Evolutionary conservation across 2,888 invertebrate genomes (phyloP).

Genomic region (Trypoxylon attenuatum): DNA sequence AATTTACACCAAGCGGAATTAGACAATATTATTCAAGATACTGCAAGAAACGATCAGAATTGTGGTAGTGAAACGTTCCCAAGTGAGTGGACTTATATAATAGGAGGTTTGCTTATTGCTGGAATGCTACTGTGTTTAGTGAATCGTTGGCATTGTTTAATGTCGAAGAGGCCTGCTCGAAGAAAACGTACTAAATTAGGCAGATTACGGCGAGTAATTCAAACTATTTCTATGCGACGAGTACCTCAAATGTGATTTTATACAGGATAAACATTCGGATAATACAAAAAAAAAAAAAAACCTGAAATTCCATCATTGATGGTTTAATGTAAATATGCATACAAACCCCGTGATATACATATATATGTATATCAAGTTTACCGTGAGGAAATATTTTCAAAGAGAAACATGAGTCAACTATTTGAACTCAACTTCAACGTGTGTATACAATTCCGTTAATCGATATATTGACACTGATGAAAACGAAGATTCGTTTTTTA

Average conservation of each 20-base stretch:
- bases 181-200: constrained; percentile 69
- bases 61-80: constrained; percentile 34
- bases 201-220: constrained; percentile 69
- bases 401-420: constrained; percentile 23
- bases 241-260: constrained; percentile 67
- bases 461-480: too few species aligned
- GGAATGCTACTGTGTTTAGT: constrained; percentile 59
- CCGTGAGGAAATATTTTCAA: constrained; percentile 41
- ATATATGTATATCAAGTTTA: constrained; percentile 16
- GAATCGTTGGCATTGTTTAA: constrained; percentile 63
- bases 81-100: constrained; percentile 58
- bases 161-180: constrained; percentile 64
- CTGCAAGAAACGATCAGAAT: constrained; percentile 33
- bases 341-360: too few species aligned
- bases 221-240: constrained; percentile 69
- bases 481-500: too few species aligned
- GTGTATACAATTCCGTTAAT: constrained; percentile 17
- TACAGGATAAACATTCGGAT: constrained; percentile 25
- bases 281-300: constrained; percentile 19
- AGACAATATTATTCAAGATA: constrained; percentile 36
- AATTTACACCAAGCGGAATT: constrained; percentile 44
- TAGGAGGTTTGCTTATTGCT: constrained; percentile 53
- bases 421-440: too few species aligned
- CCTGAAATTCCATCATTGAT: constrained; percentile 36
- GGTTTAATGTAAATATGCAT: constrained; percentile 36